phyloP scores from a whole-genome alignment of 2,797 vertebrate genomes.

The Falco peregrinus region DNA sequence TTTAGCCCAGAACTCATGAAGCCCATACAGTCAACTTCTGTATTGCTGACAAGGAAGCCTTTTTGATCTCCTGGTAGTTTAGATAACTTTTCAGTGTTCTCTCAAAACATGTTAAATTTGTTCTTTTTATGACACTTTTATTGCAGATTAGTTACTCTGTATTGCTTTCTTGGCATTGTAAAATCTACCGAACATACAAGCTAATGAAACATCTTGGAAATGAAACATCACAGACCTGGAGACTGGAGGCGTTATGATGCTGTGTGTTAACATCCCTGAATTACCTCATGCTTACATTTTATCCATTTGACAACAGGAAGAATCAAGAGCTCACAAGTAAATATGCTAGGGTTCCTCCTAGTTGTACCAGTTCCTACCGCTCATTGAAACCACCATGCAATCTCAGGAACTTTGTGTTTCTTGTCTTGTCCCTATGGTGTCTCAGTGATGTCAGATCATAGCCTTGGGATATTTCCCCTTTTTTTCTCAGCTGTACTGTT shows the following conservation, averaged over 20 bases:
- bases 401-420: not conserved
- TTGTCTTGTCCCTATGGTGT: not conserved
- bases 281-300: not conserved
- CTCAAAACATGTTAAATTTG: slow-evolving; percentile 22
- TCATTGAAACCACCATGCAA: not conserved
- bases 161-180: slow-evolving; percentile 13
- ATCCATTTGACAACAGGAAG: not conserved
- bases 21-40: slow-evolving; percentile 1
- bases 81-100: slow-evolving; percentile 16
- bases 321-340: not conserved
- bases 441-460: not conserved
- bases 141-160: slow-evolving; percentile 45
- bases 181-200: slow-evolving; percentile 47
- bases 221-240: not conserved
- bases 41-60: slow-evolving; percentile 17
- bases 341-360: not conserved
- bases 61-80: slow-evolving; percentile 39
- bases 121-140: slow-evolving; percentile 46
- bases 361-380: not conserved
- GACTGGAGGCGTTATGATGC: not conserved
- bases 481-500: not conserved
- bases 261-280: not conserved
- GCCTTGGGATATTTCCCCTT: not conserved
- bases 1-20: slow-evolving; percentile 15
- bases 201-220: slow-evolving; percentile 54